These are phyloP conservation scores for Pelobates cultripes DNA, from an alignment of 2,797 vertebrate species.

Conservation along the genomic window DNA sequence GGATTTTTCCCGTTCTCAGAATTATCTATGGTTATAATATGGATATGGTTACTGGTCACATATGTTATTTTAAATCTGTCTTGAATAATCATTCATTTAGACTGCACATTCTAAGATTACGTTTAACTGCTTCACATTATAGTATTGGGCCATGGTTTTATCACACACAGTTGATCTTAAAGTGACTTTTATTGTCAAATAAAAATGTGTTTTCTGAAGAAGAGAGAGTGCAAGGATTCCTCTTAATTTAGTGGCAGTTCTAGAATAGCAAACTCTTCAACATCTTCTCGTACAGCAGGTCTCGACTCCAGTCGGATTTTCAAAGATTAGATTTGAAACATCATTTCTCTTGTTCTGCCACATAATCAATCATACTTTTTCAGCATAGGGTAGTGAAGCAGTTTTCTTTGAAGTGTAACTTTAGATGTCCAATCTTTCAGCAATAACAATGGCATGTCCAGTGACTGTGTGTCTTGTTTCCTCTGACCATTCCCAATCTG, in stretches of 20 bases:
- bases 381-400: constrained; percentile 70
- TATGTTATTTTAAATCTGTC: constrained; percentile 16
- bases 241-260: not conserved
- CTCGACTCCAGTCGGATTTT: constrained; percentile 20
- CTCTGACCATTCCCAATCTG: constrained; percentile 65
- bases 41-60: not conserved
- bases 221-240: not conserved
- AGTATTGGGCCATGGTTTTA: constrained; percentile 21
- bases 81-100: not conserved
- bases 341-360: constrained; percentile 59
- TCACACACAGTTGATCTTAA: constrained; percentile 12
- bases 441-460: constrained; percentile 65
- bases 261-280: not conserved
- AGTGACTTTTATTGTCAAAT: constrained; percentile 32
- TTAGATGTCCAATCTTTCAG: constrained; percentile 70
- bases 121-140: constrained; percentile 25
- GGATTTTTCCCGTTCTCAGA: too few relatives aligned
- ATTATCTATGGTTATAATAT: not conserved
- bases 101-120: constrained; percentile 36
- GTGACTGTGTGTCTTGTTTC: constrained; percentile 59
- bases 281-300: not conserved
- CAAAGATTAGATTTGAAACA: constrained; percentile 8
- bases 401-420: constrained; percentile 73
- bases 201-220: constrained; percentile 16
- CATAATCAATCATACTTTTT: constrained; percentile 71